phyloP scores from a whole-genome alignment of 37 sponge, comb jelly and placozoan genomes.

The Chondrilla cf. caribensis region DNA sequence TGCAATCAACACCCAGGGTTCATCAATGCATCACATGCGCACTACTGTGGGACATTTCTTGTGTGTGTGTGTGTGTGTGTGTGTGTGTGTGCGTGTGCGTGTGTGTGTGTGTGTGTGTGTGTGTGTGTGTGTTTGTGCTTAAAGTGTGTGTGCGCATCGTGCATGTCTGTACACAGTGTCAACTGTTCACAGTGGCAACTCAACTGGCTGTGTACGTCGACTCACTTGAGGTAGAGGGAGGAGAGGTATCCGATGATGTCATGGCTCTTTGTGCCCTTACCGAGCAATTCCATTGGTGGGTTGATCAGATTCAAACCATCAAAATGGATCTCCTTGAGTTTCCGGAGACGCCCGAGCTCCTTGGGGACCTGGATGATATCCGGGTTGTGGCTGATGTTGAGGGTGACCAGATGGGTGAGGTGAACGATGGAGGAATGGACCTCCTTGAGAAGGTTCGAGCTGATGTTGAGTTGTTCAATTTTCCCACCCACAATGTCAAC shows the following conservation, averaged over 20 bases:
- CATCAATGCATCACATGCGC: no score
- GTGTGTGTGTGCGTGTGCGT: no score
- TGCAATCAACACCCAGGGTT: no score
- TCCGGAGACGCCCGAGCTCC: slow-evolving; percentile 61
- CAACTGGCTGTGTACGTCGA: background rate
- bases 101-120: no score
- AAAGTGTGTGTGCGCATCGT: no score
- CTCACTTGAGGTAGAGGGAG: slow-evolving; percentile 69
- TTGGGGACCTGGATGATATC: slow-evolving; percentile 70
- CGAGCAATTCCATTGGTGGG: slow-evolving; percentile 83
- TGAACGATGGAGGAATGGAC: slow-evolving; percentile 72
- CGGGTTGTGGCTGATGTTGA: slow-evolving; percentile 63
- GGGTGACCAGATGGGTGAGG: slow-evolving; percentile 51
- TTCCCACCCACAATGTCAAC: background rate
- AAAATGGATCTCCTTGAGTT: slow-evolving; percentile 79
- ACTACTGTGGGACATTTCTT: no score
- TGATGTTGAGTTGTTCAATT: slow-evolving; percentile 3
- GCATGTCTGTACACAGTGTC: no score
- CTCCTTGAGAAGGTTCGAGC: slow-evolving; percentile 16
- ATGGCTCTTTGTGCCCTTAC: slow-evolving; percentile 62
- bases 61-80: no score
- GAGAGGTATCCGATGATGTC: slow-evolving; percentile 85
- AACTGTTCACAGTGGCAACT: no score
- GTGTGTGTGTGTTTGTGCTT: no score
- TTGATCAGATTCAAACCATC: slow-evolving; percentile 74